These are phyloP conservation scores for Xyliphius kryptos DNA, from an alignment of 2,113 vertebrate species.

Conservation along the genomic window DNA sequence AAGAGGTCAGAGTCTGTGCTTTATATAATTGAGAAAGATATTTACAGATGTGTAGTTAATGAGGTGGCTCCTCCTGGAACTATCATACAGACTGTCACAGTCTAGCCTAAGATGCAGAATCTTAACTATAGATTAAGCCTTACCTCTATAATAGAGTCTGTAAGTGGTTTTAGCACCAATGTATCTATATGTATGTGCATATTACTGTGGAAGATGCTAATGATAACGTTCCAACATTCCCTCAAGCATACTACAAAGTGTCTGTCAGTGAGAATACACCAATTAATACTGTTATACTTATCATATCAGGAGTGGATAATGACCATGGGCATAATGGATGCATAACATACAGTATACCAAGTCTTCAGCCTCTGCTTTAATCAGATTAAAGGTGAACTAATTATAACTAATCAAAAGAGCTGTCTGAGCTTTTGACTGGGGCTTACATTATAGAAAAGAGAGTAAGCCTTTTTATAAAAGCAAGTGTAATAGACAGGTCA, in stretches of 20 bases:
- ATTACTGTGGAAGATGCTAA: slow-evolving; percentile 86
- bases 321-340: slow-evolving; percentile 89
- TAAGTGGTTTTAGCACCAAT: slow-evolving; percentile 65
- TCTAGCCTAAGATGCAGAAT: slow-evolving; percentile 67
- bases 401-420: slow-evolving; percentile 74
- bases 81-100: slow-evolving; percentile 74
- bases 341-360: slow-evolving; percentile 83
- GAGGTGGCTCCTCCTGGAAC: slow-evolving; percentile 90
- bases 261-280: slow-evolving; percentile 82
- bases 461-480: slow-evolving; percentile 82
- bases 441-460: slow-evolving; percentile 88
- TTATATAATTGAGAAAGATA: slow-evolving; percentile 74
- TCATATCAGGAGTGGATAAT: slow-evolving; percentile 79
- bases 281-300: slow-evolving; percentile 70
- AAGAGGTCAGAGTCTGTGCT: slow-evolving; percentile 63
- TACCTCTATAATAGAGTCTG: slow-evolving; percentile 66
- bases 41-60: slow-evolving; percentile 76
- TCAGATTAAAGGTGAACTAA: slow-evolving; percentile 82
- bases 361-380: slow-evolving; percentile 79
- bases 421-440: slow-evolving; percentile 92
- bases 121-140: slow-evolving; percentile 78
- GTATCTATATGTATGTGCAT: too few relatives aligned
- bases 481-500: slow-evolving; percentile 72
- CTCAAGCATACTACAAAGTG: slow-evolving; percentile 69
- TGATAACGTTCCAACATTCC: slow-evolving; percentile 81